Evolutionary conservation across 2,113 vertebrate genomes (phyloP).

Genomic region (Marmota flaviventris): DNA sequence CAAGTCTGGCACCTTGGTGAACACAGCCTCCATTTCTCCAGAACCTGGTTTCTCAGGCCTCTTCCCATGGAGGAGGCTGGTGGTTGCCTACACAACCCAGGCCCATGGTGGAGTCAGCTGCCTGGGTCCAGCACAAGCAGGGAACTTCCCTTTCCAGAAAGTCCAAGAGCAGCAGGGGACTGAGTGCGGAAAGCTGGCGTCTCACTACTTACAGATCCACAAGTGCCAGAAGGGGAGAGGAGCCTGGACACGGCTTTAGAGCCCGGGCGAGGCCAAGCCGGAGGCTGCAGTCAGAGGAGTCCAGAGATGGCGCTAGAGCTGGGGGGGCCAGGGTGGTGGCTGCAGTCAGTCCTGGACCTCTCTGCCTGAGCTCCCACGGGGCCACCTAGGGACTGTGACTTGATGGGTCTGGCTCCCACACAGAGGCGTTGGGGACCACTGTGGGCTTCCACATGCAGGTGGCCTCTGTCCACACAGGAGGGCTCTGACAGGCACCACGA

Average conservation of each 20-base stretch:
- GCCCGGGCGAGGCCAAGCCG: neutral
- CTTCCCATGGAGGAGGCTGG: fast-evolving
- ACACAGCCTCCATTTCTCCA: neutral
- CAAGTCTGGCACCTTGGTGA: neutral
- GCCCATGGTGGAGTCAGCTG: neutral
- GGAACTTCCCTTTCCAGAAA: constrained; percentile 44
- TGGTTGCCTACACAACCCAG: neutral
- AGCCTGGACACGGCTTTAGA: fast-evolving
- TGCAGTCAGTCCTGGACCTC: neutral
- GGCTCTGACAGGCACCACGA: neutral
- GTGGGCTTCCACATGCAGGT: neutral
- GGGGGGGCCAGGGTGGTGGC: neutral
- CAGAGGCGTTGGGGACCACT: fast-evolving
- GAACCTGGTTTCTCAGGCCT: neutral
- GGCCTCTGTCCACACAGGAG: neutral
- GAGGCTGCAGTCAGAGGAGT: too few species aligned
- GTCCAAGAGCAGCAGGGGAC: neutral
- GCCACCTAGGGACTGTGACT: too few species aligned
- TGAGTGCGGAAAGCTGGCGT: neutral
- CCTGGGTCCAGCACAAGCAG: neutral
- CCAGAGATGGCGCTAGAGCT: too few species aligned
- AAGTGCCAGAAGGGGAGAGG: constrained; percentile 19
- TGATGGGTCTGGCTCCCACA: too few species aligned
- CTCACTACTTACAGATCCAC: neutral
- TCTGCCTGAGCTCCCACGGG: too few species aligned